These are phyloP conservation scores for Drosophila formosana DNA, from an alignment of 2,888 invertebrate genomes.

Conservation along the genomic window DNA sequence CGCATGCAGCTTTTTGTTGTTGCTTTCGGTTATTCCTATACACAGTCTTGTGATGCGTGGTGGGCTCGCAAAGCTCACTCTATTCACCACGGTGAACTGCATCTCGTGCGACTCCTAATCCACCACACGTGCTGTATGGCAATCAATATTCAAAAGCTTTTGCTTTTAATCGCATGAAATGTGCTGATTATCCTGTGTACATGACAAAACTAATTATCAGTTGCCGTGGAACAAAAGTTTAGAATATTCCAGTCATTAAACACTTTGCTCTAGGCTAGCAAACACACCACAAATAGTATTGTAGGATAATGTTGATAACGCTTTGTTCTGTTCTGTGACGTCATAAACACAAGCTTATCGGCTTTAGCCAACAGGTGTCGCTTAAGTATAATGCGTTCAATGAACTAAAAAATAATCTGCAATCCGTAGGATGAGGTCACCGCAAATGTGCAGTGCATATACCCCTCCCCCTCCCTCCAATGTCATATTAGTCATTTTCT, in stretches of 20 bases:
- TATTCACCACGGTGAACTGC: slow-evolving; percentile 54
- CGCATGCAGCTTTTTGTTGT: slow-evolving; percentile 48
- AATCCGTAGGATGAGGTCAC: slow-evolving; percentile 38
- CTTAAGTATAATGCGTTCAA: slow-evolving; percentile 46
- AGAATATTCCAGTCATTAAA: background rate
- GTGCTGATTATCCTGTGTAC: slow-evolving; percentile 33
- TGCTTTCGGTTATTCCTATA: background rate
- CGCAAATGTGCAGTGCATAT: slow-evolving; percentile 7
- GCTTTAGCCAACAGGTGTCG: slow-evolving; percentile 45
- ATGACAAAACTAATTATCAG: slow-evolving; percentile 2
- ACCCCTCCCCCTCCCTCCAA: background rate
- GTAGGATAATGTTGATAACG: slow-evolving; percentile 2
- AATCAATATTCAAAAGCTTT: slow-evolving; percentile 47
- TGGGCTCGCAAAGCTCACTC: slow-evolving; percentile 28
- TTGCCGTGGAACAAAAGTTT: background rate
- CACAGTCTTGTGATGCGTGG: slow-evolving; percentile 45
- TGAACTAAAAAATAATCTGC: slow-evolving; percentile 43
- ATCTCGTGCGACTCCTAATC: slow-evolving; percentile 63
- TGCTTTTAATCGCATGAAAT: slow-evolving; percentile 30
- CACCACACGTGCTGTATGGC: slow-evolving; percentile 42
- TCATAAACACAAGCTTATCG: slow-evolving; percentile 41
- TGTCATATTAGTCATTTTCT: slow-evolving; percentile 32
- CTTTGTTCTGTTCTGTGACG: slow-evolving; percentile 24
- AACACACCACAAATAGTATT: background rate
- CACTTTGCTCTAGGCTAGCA: background rate